These are phyloP conservation scores for Lasioglossum oenotherae DNA, from an alignment of 2,888 invertebrate genomes.

Conservation along the genomic window DNA sequence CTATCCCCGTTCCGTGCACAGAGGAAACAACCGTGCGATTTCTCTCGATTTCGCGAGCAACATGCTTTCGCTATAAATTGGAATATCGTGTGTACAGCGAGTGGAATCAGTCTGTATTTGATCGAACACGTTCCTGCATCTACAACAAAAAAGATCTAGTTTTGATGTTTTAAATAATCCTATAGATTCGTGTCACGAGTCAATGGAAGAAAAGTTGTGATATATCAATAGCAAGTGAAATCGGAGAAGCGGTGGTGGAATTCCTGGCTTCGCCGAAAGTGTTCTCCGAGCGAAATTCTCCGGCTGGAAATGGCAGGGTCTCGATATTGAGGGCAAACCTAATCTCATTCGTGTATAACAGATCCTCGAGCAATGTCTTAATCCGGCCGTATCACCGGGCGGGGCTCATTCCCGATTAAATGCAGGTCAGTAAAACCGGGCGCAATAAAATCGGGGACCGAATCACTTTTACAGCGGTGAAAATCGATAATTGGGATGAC, in stretches of 20 bases:
- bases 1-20: neutral
- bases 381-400: slow-evolving; percentile 23
- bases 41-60: neutral
- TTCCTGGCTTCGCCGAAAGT: neutral
- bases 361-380: slow-evolving; percentile 49
- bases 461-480: neutral
- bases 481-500: slow-evolving; percentile 33
- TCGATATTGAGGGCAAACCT: slow-evolving; percentile 38
- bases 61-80: too few relatives aligned
- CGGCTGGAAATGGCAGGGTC: slow-evolving; percentile 26
- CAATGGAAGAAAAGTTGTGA: neutral
- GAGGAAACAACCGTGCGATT: neutral
- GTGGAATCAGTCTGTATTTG: neutral
- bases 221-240: neutral
- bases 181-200: neutral
- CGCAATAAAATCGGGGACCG: slow-evolving; percentile 35
- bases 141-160: neutral
- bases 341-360: slow-evolving; percentile 53
- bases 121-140: neutral
- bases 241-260: neutral
- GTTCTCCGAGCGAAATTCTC: neutral
- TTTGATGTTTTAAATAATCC: neutral
- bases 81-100: neutral
- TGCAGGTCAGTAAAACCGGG: slow-evolving; percentile 43
- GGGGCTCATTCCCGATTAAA: slow-evolving; percentile 43